Base-by-base conservation (phyloP, 2,888 invertebrate genomes). In the Scaptomyza caliginosa region DNA sequence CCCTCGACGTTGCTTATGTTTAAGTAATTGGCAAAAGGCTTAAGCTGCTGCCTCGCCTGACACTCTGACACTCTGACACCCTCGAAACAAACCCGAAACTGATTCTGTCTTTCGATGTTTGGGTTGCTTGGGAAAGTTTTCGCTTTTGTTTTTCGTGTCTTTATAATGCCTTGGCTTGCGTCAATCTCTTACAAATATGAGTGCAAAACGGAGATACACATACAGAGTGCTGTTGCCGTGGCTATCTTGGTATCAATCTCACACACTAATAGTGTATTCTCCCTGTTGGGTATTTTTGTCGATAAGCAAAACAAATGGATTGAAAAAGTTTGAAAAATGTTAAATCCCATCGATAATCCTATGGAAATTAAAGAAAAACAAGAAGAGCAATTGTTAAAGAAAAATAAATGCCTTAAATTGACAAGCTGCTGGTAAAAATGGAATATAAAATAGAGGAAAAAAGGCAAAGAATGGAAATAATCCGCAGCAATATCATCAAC, bases 11-110 rank as follows among this genome's bases (percentile, higher is more conserved):
- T 79, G 77, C 86, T 81, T 81, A 86, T 81, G 86, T 83, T 82
- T 83, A 82, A 82, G 81, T 86, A 82, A 82, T 82, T 82, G 81
- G 81, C 67, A 72, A 86, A 85, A 73, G 73, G 82, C 75, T 86
- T 86, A 69, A 73, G 64, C 67, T 58, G 58, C 52, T 65, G 49
- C 67, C 43, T 64, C 45, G 67, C 46, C 45, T 11, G 46, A 24
- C 34, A 50, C 54, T 40, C 21, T 26, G 19, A 32, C 48, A 63
- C 42, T 7, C 26, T 7, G 11, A 10, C 21, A 11, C 7, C 8
- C n/a, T 36, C 26, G 13, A 6, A 1, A 43, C 46, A 17, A 17
- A n/a, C 16, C 51, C 46, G 11, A 58, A 63, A 78, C 74, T 64
- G 34, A 30, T 17, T 24, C 34, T n/a, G n/a, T 36, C 16, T 45